Base-by-base conservation (phyloP, 2,888 invertebrate genomes). In the Mesopsocus fuscifrons region DNA sequence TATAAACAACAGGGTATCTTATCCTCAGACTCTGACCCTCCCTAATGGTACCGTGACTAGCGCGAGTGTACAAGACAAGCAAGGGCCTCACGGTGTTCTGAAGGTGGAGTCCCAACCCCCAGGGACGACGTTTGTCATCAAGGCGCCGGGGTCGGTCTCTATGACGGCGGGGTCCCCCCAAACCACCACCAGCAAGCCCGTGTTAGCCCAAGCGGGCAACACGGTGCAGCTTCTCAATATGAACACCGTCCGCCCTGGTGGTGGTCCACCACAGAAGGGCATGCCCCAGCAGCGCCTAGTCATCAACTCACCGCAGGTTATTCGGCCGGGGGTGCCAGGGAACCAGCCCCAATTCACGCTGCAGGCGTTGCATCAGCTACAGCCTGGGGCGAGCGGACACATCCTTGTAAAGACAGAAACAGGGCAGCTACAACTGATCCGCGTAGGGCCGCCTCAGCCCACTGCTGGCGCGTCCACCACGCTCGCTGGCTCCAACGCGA, bases 341-440 rank as follows among this genome's bases (percentile, higher is more conserved):
- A 17, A 20, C 9, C 16, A 5, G 5, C 20, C 71, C 69, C 75
- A 83, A 77, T 79, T 87, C 67, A 87, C 88, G 56, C 71, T 88
- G 64, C 84, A 85, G 69, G 72, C 84, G 58, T 71, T 88, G 56
- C 82, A 82, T 63, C 78, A 80, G 59, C 71, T 85, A 52, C 87
- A 83, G 66, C 77, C 83, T 52, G 65, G 64, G 21, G 81, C 84
- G 60, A 85, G 83, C 64, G 78, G 79, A 48, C 84, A 89, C 61
- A 72, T 94, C 62, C 73, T 94, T 60, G 72, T 94, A 62, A 92
- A 91, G 72, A 94, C 92, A 59, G 94, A 94, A 68, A 91, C 85
- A 70, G 94, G 94, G 58, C 88, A 89, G 64, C 85, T 83, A 65
- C 91, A 94, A 65, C 69, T 94, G 61, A 69, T 94, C 59, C 76